Conservation (phyloP, 2,888 invertebrate species). For the Thymelicus sylvestris region DNA sequence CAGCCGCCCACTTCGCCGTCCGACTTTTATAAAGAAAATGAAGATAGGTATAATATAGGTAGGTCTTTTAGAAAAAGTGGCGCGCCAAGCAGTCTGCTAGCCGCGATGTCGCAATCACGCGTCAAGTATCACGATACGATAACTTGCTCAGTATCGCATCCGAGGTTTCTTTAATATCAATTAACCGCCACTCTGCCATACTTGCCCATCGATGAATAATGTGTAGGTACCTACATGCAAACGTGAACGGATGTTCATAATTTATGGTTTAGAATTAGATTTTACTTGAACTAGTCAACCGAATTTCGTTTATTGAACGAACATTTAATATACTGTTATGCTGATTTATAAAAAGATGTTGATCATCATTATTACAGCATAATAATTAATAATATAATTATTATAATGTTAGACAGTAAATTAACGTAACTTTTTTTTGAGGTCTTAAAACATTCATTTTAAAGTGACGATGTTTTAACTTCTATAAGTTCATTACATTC, state of each 20-base stretch:
- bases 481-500: neutral
- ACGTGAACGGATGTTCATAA: neutral
- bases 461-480: too few species aligned
- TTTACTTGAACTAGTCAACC: neutral
- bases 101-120: conserved; percentile 59
- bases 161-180: conserved; percentile 40
- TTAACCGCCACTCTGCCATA: neutral
- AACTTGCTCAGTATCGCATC: conserved; percentile 52
- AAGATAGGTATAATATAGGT: conserved; percentile 46
- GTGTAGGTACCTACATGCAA: neutral
- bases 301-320: neutral
- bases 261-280: neutral
- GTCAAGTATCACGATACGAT: conserved; percentile 50
- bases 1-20: conserved; percentile 61
- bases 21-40: conserved; percentile 68
- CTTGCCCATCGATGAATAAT: conserved; percentile 38
- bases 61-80: conserved; percentile 68
- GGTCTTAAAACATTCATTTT: too few species aligned
- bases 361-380: neutral
- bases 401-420: too few species aligned
- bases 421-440: too few species aligned
- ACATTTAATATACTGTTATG: neutral
- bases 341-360: neutral
- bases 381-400: too few species aligned
- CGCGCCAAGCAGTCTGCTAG: conserved; percentile 82